phyloP scores from a whole-genome alignment of 2,113 vertebrate genomes.

The Cyprinus carpio region DNA sequence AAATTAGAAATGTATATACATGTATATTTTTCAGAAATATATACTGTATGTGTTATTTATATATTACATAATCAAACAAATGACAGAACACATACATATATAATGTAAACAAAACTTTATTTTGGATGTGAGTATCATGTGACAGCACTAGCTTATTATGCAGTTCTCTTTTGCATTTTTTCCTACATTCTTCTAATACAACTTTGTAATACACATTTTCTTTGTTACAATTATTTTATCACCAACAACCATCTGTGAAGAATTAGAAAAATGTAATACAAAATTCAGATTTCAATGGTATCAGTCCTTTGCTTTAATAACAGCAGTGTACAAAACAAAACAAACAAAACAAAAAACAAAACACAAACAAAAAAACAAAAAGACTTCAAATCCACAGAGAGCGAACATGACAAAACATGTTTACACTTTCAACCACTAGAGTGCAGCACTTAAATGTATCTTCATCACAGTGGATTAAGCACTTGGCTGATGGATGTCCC shows the following conservation, averaged over 20 bases:
- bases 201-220: background rate
- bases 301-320: background rate
- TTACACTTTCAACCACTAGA: conserved; percentile 61
- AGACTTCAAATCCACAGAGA: background rate
- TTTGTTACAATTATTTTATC: background rate
- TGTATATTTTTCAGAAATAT: too few species aligned
- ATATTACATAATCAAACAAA: too few species aligned
- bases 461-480: background rate
- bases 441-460: conserved; percentile 39
- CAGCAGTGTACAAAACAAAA: background rate
- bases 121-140: too few species aligned
- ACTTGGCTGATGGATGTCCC: background rate
- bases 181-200: too few species aligned
- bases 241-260: background rate
- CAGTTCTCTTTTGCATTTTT: background rate
- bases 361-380: too few species aligned
- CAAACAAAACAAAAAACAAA: background rate
- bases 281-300: background rate
- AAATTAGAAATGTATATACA: too few species aligned
- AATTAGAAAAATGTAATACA: background rate
- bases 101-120: too few species aligned
- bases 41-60: too few species aligned
- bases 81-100: too few species aligned
- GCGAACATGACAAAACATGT: background rate
- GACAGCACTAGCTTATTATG: too few species aligned